phyloP scores from a whole-genome alignment of 2,113 vertebrate species.

The Xerus inauris region DNA sequence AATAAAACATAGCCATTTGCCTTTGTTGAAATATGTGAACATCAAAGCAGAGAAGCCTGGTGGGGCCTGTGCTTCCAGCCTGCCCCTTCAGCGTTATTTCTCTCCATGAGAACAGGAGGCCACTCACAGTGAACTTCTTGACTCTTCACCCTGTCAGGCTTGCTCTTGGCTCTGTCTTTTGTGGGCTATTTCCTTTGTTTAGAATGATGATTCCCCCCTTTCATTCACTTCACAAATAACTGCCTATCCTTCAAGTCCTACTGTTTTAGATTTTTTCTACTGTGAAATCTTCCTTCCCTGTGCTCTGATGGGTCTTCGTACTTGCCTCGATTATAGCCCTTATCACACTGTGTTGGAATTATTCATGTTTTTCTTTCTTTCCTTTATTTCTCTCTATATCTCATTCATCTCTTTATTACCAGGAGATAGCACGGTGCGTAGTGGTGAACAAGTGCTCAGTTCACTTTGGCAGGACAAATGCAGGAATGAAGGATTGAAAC shows the following conservation, averaged over 20 bases:
- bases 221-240: neutral
- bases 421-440: neutral
- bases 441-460: neutral
- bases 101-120: neutral
- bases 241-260: neutral
- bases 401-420: neutral
- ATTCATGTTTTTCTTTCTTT: neutral
- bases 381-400: fast-evolving
- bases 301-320: neutral
- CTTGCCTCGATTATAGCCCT: neutral
- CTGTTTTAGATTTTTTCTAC: neutral
- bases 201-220: neutral
- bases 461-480: neutral
- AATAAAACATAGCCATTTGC: constrained; percentile 71
- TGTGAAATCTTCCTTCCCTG: neutral
- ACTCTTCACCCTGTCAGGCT: neutral
- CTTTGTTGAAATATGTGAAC: constrained; percentile 18
- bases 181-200: neutral
- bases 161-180: neutral
- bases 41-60: neutral
- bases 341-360: neutral
- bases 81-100: neutral
- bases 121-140: no score
- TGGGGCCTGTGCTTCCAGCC: neutral
- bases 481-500: neutral